These are phyloP conservation scores for Lasioglossum lativentre DNA, from an alignment of 2,888 invertebrate genomes.

Conservation along the genomic window DNA sequence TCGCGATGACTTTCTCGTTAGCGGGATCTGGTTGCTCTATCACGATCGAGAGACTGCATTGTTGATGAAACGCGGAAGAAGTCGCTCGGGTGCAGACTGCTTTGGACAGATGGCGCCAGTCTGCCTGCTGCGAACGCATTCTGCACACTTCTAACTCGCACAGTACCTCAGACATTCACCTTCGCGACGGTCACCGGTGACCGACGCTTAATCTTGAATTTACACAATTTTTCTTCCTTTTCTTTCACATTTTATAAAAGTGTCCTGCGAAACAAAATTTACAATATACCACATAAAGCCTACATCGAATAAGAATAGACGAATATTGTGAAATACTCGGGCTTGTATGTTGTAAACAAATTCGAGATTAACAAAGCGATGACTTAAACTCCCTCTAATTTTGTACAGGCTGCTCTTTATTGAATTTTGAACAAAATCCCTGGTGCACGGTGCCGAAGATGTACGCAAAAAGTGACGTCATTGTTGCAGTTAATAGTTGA, in stretches of 20 bases:
- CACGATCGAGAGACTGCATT: conserved; percentile 63
- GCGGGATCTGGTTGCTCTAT: conserved; percentile 37
- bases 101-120: conserved; percentile 73
- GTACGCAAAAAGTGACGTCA: background rate
- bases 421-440: background rate
- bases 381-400: background rate
- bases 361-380: background rate
- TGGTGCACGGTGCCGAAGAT: background rate
- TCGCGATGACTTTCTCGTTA: conserved; percentile 52
- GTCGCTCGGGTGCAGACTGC: conserved; percentile 47
- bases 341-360: background rate
- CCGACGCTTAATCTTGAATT: background rate
- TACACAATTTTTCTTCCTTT: background rate
- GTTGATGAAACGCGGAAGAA: conserved; percentile 67
- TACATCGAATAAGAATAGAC: background rate
- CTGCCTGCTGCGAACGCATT: background rate
- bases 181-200: background rate
- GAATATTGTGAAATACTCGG: background rate
- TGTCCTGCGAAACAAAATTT: background rate
- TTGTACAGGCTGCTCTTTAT: rapidly evolving
- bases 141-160: background rate
- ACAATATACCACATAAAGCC: background rate
- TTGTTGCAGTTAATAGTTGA: background rate
- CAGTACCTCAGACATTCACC: background rate
- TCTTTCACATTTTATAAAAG: background rate